phyloP scores from a whole-genome alignment of 2,113 vertebrate genomes.

The Lepus americanus region DNA sequence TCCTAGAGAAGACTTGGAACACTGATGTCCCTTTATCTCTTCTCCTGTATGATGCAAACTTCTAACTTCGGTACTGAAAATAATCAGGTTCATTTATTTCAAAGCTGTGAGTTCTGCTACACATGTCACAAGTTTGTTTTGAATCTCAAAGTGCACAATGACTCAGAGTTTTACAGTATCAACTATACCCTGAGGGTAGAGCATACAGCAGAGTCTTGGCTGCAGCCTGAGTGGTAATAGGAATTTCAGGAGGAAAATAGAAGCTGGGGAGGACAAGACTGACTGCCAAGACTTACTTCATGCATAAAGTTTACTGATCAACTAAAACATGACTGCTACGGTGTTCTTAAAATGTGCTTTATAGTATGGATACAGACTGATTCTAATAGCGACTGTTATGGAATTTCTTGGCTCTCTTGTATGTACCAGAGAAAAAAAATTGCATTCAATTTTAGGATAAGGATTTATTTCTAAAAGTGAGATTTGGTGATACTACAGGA shows the following conservation, averaged over 20 bases:
- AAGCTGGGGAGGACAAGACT: not conserved
- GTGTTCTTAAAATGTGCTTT: not conserved
- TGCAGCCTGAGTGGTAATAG: not conserved
- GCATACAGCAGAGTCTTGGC: not conserved
- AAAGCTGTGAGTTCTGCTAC: not conserved
- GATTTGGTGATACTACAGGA: not conserved
- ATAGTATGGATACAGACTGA: not conserved
- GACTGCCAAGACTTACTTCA: not conserved
- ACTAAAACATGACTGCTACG: not conserved
- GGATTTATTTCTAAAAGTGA: not conserved
- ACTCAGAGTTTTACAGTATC: constrained; percentile 24
- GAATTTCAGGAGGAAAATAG: not conserved
- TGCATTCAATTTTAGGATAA: not conserved
- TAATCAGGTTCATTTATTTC: not conserved
- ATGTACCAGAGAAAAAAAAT: not conserved
- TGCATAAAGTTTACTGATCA: not conserved
- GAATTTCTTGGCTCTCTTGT: not conserved
- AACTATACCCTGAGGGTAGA: not conserved
- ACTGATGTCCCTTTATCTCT: not conserved
- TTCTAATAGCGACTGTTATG: not conserved
- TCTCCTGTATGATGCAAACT: not conserved
- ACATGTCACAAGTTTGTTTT: constrained; percentile 53
- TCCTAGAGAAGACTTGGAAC: not conserved
- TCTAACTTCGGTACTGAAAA: not conserved
- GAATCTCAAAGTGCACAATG: not conserved